Base-by-base conservation (phyloP, 92 coral and sea anemone species). In the Palythoa heliodiscus region DNA sequence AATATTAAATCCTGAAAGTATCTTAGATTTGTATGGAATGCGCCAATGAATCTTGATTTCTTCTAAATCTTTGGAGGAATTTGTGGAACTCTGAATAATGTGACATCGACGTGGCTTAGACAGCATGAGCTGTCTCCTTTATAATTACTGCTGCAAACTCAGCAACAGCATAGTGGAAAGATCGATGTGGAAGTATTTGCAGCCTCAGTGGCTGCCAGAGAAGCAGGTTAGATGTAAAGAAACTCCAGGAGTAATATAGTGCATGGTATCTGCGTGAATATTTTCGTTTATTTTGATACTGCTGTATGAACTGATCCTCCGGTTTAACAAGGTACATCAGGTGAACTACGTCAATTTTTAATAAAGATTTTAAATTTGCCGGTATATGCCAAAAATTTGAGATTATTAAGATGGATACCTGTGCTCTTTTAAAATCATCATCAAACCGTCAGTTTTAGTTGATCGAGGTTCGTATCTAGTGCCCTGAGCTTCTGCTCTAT, bases 21-120 rank as follows among this genome's bases (percentile, higher is more conserved):
- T 76, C 81, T 25, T 53, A 29, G 40, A 53, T 47, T 25, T 76
- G 67, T 15, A 14, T 76, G 81, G 81, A 76, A 76, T 55, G 67
- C 37, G 67, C 11, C 14, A 14, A 9, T 6, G 22, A 55, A 17
- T 17, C 25, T 47, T 73, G 29, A 9, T n/a, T 64, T n/a, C 5
- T n/a, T 64, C 29, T n/a, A n/a, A 12, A 23, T 11, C 19, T n/a
- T 1, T n/a, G 19, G 40, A 43, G 17, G 29, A 17, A 37, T 73
- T 58, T 43, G 25, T 47, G 55, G 70, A 64, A 64, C 29, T 64
- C 35, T 22, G 29, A 12, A 69, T 29, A 69, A 11, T 2, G 23
- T 37, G 73, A 25, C 73, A 69, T 69, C 25, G 1, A 11, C 4
- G 29, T 69, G 37, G 43, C 47, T 63, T 63, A n/a, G 69, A 4